These are phyloP conservation scores for Nothocercus julius DNA, from an alignment of 2,113 vertebrate genomes.

Conservation along the genomic window DNA sequence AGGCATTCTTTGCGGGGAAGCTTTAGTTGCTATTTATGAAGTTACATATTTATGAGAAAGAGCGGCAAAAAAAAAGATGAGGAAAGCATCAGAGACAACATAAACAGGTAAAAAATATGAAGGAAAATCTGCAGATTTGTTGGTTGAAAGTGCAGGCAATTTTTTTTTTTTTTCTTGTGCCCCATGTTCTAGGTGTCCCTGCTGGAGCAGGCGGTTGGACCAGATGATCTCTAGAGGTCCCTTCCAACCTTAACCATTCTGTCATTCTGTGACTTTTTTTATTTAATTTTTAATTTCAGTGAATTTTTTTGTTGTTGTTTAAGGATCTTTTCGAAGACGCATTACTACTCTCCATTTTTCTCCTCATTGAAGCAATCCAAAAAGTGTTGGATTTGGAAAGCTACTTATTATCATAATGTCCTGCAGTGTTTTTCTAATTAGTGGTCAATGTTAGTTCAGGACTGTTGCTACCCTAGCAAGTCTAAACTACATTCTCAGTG, in stretches of 20 bases:
- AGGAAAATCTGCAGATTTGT: not conserved
- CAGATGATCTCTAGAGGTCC: too few species aligned
- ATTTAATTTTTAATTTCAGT: not conserved
- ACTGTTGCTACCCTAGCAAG: not conserved
- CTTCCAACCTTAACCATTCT: too few species aligned
- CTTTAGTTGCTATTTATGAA: too few species aligned
- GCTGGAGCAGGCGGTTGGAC: too few species aligned
- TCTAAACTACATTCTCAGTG: not conserved
- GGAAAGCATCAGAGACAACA: not conserved
- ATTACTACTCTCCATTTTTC: not conserved
- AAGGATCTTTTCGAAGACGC: not conserved
- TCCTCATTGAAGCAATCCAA: not conserved
- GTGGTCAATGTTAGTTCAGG: not conserved
- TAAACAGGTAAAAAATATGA: fast-evolving
- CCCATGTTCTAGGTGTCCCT: too few species aligned
- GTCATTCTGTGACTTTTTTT: too few species aligned
- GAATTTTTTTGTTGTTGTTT: not conserved
- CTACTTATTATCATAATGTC: not conserved
- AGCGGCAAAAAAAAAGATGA: too few species aligned
- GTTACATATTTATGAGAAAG: too few species aligned
- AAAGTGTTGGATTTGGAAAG: not conserved
- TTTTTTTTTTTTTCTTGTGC: too few species aligned
- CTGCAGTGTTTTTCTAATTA: constrained; percentile 1
- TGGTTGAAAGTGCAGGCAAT: not conserved
- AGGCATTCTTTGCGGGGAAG: too few species aligned